Conservation (phyloP, 2,888 invertebrate genomes). For the Caenorhabditis macrosperma region DNA sequence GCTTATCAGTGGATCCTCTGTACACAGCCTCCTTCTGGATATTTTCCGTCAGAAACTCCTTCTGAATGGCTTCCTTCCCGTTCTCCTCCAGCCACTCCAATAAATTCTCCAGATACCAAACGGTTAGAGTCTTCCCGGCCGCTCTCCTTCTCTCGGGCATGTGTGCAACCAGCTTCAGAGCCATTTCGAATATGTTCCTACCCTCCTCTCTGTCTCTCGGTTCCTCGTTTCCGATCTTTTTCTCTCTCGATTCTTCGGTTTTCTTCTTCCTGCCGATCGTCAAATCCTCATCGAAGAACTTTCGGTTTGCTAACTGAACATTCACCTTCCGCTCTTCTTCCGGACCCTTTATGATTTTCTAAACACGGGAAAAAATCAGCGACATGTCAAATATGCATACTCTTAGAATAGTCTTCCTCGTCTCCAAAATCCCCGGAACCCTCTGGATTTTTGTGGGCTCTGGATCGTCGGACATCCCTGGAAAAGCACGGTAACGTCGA, state of each 20-base stretch:
- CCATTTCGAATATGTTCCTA: constrained; percentile 1
- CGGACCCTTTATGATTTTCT: background rate
- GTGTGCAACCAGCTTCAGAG: constrained; percentile 3
- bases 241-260: background rate
- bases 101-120: constrained; percentile 8
- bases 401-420: background rate
- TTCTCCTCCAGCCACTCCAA: background rate
- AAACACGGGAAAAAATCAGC: background rate
- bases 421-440: background rate
- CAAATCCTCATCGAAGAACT: constrained; percentile 28
- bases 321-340: background rate
- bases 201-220: background rate
- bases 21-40: background rate
- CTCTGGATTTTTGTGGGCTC: too few species aligned
- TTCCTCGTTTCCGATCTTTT: background rate
- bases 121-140: background rate
- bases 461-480: too few species aligned
- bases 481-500: too few species aligned
- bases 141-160: constrained; percentile 29
- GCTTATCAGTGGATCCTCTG: background rate
- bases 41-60: background rate
- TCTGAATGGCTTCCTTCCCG: background rate
- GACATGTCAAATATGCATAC: background rate
- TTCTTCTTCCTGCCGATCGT: too few species aligned
- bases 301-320: background rate